Percentiles rank a stretch among this genome's conserved stretches.
phyloP scores from a whole-genome alignment of 2,888 invertebrate genomes.

The Napeogenes inachia region DNA sequence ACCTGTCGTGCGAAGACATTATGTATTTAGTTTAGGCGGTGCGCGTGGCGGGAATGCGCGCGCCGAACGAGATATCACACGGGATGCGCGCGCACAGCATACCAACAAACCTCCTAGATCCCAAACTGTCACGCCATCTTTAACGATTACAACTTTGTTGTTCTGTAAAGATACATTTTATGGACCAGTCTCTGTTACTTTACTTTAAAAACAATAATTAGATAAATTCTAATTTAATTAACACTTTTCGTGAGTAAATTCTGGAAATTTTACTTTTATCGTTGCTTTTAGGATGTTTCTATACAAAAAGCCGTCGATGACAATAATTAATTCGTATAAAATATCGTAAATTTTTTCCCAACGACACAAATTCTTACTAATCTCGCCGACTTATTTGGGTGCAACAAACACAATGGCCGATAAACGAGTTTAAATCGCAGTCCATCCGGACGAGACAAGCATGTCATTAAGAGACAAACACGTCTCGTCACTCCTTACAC shows the following conservation, averaged over 20 bases:
- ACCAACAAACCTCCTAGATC: conserved; percentile 29
- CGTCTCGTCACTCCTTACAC: conserved; percentile 27
- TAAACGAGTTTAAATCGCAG: conserved; percentile 70
- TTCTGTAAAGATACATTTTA: conserved; percentile 9
- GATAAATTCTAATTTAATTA: too few species aligned
- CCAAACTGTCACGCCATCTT: conserved; percentile 25
- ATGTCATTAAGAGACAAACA: conserved; percentile 53
- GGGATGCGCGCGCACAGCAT: conserved; percentile 29
- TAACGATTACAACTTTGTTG: conserved; percentile 18
- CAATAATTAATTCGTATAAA: conserved; percentile 36
- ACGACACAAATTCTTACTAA: conserved; percentile 43
- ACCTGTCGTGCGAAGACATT: conserved; percentile 46
- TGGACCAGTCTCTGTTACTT: conserved; percentile 8
- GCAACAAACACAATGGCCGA: conserved; percentile 54
- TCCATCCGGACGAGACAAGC: conserved; percentile 59
- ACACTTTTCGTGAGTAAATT: too few species aligned
- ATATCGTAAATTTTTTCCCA: conserved; percentile 36
- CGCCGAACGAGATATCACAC: conserved; percentile 57
- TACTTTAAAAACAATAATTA: too few species aligned
- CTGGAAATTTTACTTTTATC: too few species aligned
- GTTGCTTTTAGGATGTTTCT: conserved; percentile 4
- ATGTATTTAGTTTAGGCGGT: conserved; percentile 60
- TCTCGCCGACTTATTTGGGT: conserved; percentile 50
- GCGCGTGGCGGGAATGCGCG: conserved; percentile 42
- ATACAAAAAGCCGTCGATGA: conserved; percentile 17